phyloP scores from a whole-genome alignment of 2,797 vertebrate species.

The Spheniscus humboldti region DNA sequence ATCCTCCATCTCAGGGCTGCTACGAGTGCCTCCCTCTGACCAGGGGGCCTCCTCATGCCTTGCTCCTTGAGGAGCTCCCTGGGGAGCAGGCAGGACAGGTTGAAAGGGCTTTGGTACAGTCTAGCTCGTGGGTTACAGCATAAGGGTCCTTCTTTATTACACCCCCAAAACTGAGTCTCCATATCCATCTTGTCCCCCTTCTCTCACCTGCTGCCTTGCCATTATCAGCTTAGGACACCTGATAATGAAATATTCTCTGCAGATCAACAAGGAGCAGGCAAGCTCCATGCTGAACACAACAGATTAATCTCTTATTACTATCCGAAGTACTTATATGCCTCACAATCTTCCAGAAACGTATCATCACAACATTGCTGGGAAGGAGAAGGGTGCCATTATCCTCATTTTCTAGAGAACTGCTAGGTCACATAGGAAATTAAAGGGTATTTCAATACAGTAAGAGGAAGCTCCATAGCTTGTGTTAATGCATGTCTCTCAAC shows the following conservation, averaged over 20 bases:
- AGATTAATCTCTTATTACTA: background rate
- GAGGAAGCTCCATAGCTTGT: background rate
- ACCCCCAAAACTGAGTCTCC: background rate
- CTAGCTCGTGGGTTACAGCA: background rate
- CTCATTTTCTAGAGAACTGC: background rate
- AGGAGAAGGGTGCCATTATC: background rate
- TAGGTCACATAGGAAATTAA: background rate
- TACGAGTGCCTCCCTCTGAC: fast-evolving
- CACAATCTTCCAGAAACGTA: background rate
- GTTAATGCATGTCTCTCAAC: background rate
- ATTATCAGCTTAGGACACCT: background rate
- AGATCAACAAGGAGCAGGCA: background rate
- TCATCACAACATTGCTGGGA: background rate
- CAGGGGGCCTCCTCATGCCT: background rate
- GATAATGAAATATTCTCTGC: background rate
- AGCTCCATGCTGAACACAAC: background rate
- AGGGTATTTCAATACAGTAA: background rate
- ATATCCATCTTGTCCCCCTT: background rate
- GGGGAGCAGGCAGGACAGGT: background rate
- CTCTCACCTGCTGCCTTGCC: background rate
- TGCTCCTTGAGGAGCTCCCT: background rate
- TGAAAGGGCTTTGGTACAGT: background rate
- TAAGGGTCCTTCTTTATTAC: background rate
- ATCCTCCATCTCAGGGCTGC: background rate
- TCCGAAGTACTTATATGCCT: background rate